Percentiles rank a stretch among this genome's conserved stretches.
phyloP scores from a whole-genome alignment of 2,888 invertebrate genomes.

The Drosophila birchii region DNA sequence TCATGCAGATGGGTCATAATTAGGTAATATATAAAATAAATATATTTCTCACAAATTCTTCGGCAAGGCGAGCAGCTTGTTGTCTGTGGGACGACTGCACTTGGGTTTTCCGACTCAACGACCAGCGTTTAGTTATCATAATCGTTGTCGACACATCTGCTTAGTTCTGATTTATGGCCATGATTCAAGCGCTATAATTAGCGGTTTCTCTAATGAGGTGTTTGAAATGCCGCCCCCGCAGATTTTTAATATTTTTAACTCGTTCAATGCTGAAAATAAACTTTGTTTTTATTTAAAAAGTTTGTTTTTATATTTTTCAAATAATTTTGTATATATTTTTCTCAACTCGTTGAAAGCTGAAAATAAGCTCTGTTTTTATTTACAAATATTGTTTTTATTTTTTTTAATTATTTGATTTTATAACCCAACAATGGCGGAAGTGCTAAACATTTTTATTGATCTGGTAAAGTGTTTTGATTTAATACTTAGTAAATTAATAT shows the following conservation, averaged over 20 bases:
- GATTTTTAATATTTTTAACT: background rate
- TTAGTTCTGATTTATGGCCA: constrained; percentile 61
- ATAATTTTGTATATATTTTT: background rate
- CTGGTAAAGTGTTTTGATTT: background rate
- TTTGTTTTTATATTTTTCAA: background rate
- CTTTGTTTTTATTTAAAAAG: background rate
- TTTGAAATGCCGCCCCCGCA: constrained; percentile 49
- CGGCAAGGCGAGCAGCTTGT: constrained; percentile 70
- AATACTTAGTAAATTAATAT: background rate
- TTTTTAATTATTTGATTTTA: too few relatives aligned
- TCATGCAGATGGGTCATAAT: constrained; percentile 73
- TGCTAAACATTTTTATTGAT: background rate
- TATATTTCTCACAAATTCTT: constrained; percentile 64
- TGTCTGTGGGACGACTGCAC: constrained; percentile 69
- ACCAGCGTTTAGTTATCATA: constrained; percentile 34
- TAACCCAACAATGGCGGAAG: background rate
- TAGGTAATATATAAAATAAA: constrained; percentile 64
- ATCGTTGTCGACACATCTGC: constrained; percentile 41
- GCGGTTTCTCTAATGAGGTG: constrained; percentile 29
- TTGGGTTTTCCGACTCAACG: constrained; percentile 36
- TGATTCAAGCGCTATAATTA: constrained; percentile 48
- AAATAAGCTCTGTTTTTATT: background rate
- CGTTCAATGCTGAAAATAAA: background rate
- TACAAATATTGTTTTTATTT: too few relatives aligned
- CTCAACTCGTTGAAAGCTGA: background rate